phyloP scores from a whole-genome alignment of 92 coral and sea anemone genomes.

The Hydrozoanthus gracilis region DNA sequence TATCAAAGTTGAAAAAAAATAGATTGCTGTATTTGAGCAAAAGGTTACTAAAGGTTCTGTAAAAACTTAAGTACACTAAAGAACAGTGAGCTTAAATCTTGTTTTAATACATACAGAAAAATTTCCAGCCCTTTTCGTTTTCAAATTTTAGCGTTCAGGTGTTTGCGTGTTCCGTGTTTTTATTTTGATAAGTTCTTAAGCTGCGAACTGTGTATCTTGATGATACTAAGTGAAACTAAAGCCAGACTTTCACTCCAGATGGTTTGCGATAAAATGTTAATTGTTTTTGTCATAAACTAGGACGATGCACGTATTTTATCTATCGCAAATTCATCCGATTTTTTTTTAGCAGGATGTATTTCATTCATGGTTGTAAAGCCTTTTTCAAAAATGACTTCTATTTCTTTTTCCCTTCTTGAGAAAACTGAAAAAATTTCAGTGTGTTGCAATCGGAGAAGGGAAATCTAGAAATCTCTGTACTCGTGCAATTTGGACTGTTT shows the following conservation, averaged over 20 bases:
- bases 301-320: constrained; percentile 22
- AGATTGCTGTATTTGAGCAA: background rate
- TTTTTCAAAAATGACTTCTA: background rate
- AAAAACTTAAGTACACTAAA: background rate
- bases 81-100: no score
- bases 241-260: constrained; percentile 1
- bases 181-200: background rate
- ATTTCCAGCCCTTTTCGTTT: background rate
- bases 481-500: constrained; percentile 24
- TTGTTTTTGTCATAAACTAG: constrained; percentile 40
- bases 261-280: constrained; percentile 41
- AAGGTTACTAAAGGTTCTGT: background rate
- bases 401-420: background rate
- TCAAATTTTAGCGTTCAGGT: background rate
- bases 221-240: background rate
- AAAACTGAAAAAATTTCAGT: background rate
- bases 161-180: background rate
- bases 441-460: background rate
- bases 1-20: background rate
- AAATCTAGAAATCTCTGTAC: background rate
- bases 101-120: background rate
- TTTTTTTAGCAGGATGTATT: background rate
- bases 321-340: background rate
- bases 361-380: background rate
- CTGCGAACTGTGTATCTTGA: background rate